Percentiles rank a stretch among this genome's conserved stretches.
Conservation (phyloP, 2,797 vertebrate genomes). For the Karalla daura region DNA sequence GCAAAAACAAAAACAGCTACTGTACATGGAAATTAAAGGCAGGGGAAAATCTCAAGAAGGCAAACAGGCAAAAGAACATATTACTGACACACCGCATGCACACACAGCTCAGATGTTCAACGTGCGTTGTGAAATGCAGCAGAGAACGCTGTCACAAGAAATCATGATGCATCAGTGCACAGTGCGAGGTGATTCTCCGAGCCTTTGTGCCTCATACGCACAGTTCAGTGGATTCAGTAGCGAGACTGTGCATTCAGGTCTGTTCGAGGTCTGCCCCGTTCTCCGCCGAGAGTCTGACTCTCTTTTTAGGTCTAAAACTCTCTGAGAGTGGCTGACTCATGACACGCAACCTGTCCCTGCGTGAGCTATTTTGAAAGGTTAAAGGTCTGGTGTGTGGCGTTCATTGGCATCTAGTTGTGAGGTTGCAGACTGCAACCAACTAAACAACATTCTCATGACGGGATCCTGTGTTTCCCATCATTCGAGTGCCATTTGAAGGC, state of each 20-base stretch:
- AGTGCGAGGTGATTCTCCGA: neutral
- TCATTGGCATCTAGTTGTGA: too few relatives aligned
- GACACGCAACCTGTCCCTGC: neutral
- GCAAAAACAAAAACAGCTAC: neutral
- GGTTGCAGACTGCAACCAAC: too few relatives aligned
- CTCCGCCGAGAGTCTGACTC: neutral
- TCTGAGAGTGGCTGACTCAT: neutral
- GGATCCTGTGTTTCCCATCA: too few relatives aligned
- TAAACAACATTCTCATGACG: too few relatives aligned
- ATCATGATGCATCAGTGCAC: neutral
- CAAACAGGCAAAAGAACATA: neutral
- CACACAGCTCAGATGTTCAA: neutral
- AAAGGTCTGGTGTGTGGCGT: neutral
- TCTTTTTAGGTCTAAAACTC: neutral
- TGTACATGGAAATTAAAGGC: too few relatives aligned
- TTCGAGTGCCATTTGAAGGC: too few relatives aligned
- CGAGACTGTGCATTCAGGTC: neutral
- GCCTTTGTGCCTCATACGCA: neutral
- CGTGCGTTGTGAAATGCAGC: constrained; percentile 3
- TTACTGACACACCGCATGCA: neutral
- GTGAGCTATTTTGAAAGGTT: too few relatives aligned
- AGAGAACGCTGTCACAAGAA: constrained; percentile 3
- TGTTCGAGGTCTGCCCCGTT: neutral
- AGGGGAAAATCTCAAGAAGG: neutral
- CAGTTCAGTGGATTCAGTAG: neutral